Evolutionary conservation across 2,113 vertebrate genomes (phyloP), one percentile per base, ranked within the genome.

Genomic region (Ctenomys sociabilis): DNA sequence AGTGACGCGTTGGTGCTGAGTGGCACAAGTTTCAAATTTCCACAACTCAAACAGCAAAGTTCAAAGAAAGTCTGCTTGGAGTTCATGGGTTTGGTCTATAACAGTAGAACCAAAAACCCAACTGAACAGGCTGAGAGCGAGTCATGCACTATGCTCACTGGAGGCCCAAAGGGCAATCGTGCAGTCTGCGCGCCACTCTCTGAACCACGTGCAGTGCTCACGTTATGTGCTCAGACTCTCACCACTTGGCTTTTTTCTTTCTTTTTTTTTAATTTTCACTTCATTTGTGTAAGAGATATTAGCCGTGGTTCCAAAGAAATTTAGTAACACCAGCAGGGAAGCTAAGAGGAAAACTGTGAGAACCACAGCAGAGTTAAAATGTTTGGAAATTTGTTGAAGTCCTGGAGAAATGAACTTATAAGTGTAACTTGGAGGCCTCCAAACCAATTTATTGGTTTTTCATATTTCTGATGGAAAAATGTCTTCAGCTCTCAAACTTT

Each of bases 121-220:
- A 26, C 40, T 2, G 37, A 5, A 43, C 4, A 24, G 72, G 70
- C n/a, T 3, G 22, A 37, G 37, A 40, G n/a, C 1, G 10, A 3
- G 24, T 28, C 72, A 11, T 21, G 1, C 1, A 1, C 40, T 3
- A 10, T 5, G 37, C n/a, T 37, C 3, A 19, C n/a, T 17, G 19
- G 3, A 1, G 8, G 19, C n/a, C 4, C 8, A 4, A 9, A n/a
- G 9, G 37, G 72, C 2, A 37, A 11, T 10, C 9, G 37, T 6
- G 3, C 22, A 24, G 37, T 3, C 19, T 40, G 8, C 11, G 70
- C 24, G 4, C 72, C 0, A 8, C 37, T 11, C 21, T 73, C 70
- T 17, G 0, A 37, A 73, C n/a, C 10, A 7, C 35, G 24, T 4
- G 0, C 70, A 73, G 37, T 1, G 22, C 72, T 26, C 4, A 11